phyloP scores from a whole-genome alignment of 2,888 invertebrate species.

The Synergus itoensis region DNA sequence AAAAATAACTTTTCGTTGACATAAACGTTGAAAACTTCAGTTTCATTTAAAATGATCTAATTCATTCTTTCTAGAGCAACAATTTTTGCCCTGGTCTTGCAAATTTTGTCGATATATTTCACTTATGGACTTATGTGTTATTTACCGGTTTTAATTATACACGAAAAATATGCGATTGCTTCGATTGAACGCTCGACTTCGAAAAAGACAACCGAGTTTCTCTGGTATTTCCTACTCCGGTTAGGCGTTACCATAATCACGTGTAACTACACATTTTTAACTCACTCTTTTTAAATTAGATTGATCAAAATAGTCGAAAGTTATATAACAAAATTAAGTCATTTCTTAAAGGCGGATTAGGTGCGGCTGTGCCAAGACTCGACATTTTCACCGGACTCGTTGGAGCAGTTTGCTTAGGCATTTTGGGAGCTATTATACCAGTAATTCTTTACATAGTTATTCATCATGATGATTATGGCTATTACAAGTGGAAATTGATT shows the following conservation, averaged over 20 bases:
- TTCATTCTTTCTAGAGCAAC: conserved; percentile 48
- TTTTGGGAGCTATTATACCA: conserved; percentile 64
- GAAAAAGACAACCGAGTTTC: conserved; percentile 50
- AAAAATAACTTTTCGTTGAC: too few relatives aligned
- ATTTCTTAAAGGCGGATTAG: conserved; percentile 58
- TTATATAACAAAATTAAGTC: neutral
- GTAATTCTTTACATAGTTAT: conserved; percentile 60
- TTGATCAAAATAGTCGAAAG: neutral
- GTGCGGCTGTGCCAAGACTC: conserved; percentile 61
- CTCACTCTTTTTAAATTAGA: too few relatives aligned
- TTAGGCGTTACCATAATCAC: conserved; percentile 61
- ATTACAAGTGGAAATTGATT: conserved; percentile 62
- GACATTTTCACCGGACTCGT: conserved; percentile 63
- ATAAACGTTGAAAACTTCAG: too few relatives aligned
- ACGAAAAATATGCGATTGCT: conserved; percentile 56
- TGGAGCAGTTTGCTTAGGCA: conserved; percentile 61
- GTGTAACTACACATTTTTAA: conserved; percentile 51
- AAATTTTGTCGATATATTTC: conserved; percentile 63
- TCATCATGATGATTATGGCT: conserved; percentile 59
- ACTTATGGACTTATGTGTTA: conserved; percentile 66
- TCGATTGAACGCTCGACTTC: conserved; percentile 52
- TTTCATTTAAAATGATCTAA: too few relatives aligned
- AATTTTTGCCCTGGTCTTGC: conserved; percentile 58
- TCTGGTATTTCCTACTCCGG: conserved; percentile 63
- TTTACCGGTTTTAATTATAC: conserved; percentile 61